Conservation (phyloP, 2,113 vertebrate species). For the Rhinoptilus africanus region DNA sequence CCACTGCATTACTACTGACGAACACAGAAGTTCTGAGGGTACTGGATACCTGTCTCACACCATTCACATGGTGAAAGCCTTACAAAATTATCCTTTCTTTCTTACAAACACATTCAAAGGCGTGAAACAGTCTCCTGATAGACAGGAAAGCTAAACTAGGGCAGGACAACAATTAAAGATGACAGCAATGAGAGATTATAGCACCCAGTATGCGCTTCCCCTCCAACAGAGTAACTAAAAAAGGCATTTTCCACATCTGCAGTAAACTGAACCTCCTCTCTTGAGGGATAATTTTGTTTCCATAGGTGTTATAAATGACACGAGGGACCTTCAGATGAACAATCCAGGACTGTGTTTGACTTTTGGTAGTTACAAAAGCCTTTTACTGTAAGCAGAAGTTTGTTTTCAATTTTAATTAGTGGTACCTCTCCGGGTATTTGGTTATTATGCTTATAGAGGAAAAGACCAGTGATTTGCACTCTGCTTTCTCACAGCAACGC, state of each 20-base stretch:
- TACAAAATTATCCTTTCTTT: background rate
- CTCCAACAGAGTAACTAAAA: background rate
- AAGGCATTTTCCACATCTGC: background rate
- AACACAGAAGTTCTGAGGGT: background rate
- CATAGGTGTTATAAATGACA: background rate
- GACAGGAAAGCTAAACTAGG: background rate
- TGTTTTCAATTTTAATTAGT: background rate
- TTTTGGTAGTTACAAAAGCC: background rate
- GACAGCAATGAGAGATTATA: background rate
- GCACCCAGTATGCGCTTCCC: rapidly evolving
- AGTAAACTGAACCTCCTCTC: background rate
- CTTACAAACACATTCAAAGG: background rate
- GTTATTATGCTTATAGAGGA: background rate
- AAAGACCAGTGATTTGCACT: background rate
- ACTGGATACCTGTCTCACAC: background rate
- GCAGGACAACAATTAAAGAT: background rate
- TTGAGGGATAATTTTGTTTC: background rate
- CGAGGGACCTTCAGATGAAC: background rate
- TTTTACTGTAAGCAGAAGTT: background rate
- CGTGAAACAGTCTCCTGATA: background rate
- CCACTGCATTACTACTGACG: background rate
- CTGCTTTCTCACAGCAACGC: background rate
- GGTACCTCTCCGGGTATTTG: background rate
- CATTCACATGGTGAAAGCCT: background rate
- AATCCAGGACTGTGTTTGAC: background rate